These are phyloP conservation scores for Phyllotreta striolata DNA, from an alignment of 2,888 invertebrate genomes.

Conservation along the genomic window DNA sequence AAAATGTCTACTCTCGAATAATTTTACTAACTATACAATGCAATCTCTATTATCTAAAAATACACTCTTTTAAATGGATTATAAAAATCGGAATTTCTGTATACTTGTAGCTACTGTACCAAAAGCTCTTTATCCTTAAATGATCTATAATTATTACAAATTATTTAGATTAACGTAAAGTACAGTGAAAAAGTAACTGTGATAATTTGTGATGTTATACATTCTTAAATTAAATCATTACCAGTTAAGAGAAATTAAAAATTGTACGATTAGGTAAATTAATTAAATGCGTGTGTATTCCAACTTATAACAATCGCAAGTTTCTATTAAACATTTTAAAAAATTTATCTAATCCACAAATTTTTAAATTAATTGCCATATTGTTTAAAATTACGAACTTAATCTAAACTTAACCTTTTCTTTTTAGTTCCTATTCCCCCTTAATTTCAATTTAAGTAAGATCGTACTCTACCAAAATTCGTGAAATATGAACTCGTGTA, in stretches of 20 bases:
- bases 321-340: not conserved
- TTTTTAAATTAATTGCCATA: not conserved
- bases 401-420: not conserved
- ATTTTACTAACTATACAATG: too few relatives aligned
- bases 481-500: slow-evolving; percentile 8
- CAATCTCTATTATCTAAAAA: too few relatives aligned
- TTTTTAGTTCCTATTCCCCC: too few relatives aligned
- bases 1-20: too few relatives aligned
- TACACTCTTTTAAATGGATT: too few relatives aligned
- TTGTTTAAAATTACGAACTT: slow-evolving; percentile 5
- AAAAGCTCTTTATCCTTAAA: too few relatives aligned
- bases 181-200: slow-evolving; percentile 18
- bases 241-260: not conserved
- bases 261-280: not conserved
- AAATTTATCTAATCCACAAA: not conserved
- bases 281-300: not conserved
- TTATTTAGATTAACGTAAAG: slow-evolving; percentile 7
- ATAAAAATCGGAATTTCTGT: too few relatives aligned
- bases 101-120: too few relatives aligned
- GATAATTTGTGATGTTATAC: slow-evolving; percentile 22
- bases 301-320: too few relatives aligned
- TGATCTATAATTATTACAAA: not conserved
- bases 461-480: not conserved
- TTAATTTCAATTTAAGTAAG: too few relatives aligned
- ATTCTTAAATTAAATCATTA: slow-evolving; percentile 13